A percentile compares a stretch with the other conserved stretches of the same genome.
phyloP scores from a whole-genome alignment of 1,140 invertebrate species.

The Drosophila leontia region DNA sequence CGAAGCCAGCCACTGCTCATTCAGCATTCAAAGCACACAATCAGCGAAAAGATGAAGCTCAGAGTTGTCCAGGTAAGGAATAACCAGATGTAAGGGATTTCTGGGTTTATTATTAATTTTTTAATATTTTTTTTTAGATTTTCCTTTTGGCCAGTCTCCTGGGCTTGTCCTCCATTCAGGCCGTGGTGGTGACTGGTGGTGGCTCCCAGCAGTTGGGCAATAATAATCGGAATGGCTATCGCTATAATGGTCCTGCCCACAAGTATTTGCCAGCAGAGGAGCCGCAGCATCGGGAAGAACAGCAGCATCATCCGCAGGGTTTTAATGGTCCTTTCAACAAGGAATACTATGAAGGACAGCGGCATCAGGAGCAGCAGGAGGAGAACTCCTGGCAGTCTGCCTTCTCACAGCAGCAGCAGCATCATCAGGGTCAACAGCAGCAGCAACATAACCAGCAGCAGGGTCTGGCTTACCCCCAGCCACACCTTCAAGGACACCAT shows the following conservation, averaged over 20 bases:
- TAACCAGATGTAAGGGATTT: too few species aligned
- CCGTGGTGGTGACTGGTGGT: slow-evolving; percentile 30
- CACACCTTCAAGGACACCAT: background rate
- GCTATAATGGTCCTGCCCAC: slow-evolving; percentile 69
- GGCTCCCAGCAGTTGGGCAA: slow-evolving; percentile 27
- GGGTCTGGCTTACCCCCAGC: background rate
- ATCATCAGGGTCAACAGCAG: background rate
- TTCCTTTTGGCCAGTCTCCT: slow-evolving; percentile 5
- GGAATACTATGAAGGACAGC: slow-evolving; percentile 39
- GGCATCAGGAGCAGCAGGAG: slow-evolving; percentile 5
- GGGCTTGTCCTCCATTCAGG: slow-evolving; percentile 21
- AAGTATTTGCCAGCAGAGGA: slow-evolving; percentile 63
- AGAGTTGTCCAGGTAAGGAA: slow-evolving; percentile 7
- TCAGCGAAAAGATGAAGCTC: slow-evolving; percentile 26
- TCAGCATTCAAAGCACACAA: slow-evolving; percentile 32
- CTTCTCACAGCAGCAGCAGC: background rate
- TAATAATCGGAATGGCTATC: slow-evolving; percentile 58
- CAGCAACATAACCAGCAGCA: slow-evolving; percentile 10
- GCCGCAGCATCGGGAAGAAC: slow-evolving; percentile 16
- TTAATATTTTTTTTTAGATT: background rate
- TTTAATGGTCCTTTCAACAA: slow-evolving; percentile 51
- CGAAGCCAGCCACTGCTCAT: slow-evolving; percentile 35
- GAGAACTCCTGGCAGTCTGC: slow-evolving; percentile 4
- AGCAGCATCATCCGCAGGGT: slow-evolving; percentile 1
- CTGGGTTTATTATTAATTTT: background rate